phyloP scores from a whole-genome alignment of 2,888 invertebrate genomes.

The Nipponacmea schrenckii region DNA sequence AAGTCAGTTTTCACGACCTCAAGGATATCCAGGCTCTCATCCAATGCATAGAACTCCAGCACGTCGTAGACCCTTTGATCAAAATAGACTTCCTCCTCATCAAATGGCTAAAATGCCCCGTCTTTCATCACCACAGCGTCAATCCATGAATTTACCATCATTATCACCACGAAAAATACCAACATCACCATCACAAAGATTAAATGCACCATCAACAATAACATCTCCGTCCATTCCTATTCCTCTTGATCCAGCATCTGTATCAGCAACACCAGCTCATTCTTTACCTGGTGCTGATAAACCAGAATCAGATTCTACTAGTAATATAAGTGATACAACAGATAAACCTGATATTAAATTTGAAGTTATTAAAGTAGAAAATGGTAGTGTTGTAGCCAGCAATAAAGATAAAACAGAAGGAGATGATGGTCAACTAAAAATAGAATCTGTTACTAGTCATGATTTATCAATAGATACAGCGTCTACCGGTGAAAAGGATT shows the following conservation, averaged over 20 bases:
- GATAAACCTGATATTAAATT: conserved; percentile 6
- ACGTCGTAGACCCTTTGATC: neutral
- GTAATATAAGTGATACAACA: neutral
- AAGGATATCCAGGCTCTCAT: neutral
- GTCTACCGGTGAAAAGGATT: neutral
- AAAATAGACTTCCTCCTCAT: neutral
- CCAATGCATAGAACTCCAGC: neutral
- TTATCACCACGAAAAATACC: neutral
- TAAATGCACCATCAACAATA: neutral
- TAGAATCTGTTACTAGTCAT: conserved; percentile 8
- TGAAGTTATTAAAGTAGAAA: conserved; percentile 7
- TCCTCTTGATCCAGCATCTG: neutral
- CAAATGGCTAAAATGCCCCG: conserved; percentile 7
- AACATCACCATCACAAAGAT: neutral
- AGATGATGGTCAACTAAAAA: neutral
- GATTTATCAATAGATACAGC: neutral
- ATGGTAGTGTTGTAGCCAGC: conserved; percentile 7
- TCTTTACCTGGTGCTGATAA: conserved; percentile 6
- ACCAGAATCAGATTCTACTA: neutral
- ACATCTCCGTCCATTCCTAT: neutral
- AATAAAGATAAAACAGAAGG: conserved; percentile 3
- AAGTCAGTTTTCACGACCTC: neutral
- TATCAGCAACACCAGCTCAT: neutral
- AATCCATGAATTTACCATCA: neutral
- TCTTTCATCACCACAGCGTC: conserved; percentile 1